phyloP scores from a whole-genome alignment of 2,888 invertebrate species.

The Synergus umbraculus region DNA sequence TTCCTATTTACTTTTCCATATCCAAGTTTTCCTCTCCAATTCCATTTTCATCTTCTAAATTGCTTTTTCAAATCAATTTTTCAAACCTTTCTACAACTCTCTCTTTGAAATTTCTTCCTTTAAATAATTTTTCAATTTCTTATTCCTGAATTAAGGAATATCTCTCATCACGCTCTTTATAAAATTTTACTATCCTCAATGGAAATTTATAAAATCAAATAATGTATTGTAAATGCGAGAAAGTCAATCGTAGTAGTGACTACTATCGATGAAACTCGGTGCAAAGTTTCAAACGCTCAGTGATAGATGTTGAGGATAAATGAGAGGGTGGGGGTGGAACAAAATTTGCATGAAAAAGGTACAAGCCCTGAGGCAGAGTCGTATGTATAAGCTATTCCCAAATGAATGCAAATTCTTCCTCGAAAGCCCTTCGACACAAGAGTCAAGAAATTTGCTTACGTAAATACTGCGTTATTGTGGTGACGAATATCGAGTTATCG shows the following conservation, averaged over 20 bases:
- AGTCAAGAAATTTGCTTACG: constrained; percentile 9
- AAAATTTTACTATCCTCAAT: background rate
- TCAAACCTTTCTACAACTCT: too few relatives aligned
- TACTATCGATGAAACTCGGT: background rate
- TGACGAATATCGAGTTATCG: constrained; percentile 1
- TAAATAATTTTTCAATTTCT: too few relatives aligned
- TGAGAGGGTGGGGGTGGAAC: background rate
- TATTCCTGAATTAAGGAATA: too few relatives aligned
- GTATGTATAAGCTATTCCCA: constrained; percentile 8
- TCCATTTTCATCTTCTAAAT: too few relatives aligned
- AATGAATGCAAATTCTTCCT: constrained; percentile 15
- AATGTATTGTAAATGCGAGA: too few relatives aligned
- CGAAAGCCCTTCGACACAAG: background rate
- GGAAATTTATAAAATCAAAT: background rate
- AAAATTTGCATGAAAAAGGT: constrained; percentile 8
- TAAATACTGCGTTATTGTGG: constrained; percentile 6
- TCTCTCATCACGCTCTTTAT: too few relatives aligned
- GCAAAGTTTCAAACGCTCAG: background rate
- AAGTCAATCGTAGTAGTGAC: background rate
- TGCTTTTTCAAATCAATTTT: too few relatives aligned
- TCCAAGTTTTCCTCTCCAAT: too few relatives aligned
- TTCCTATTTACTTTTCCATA: too few relatives aligned
- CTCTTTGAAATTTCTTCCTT: too few relatives aligned
- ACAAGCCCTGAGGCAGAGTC: background rate
- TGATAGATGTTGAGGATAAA: background rate